Percentiles rank a stretch among this genome's conserved stretches.
Conservation (phyloP, 2,113 vertebrate genomes). For the Sander vitreus region DNA sequence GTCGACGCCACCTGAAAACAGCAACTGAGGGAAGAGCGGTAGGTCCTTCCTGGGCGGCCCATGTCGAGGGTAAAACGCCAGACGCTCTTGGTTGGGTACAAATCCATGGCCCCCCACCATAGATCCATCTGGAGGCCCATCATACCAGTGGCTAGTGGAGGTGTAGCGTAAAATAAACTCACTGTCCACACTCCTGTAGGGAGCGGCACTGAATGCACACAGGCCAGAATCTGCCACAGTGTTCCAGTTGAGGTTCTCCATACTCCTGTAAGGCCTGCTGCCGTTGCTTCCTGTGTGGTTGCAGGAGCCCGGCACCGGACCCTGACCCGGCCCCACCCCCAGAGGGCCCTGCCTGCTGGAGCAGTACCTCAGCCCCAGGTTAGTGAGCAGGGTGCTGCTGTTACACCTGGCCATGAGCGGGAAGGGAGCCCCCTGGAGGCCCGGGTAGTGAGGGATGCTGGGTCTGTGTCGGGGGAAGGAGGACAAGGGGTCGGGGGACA, state of each 20-base stretch:
- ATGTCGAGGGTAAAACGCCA: slow-evolving; percentile 77
- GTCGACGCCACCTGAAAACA: slow-evolving; percentile 82
- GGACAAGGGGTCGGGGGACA: slow-evolving; percentile 81
- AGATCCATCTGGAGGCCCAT: slow-evolving; percentile 77
- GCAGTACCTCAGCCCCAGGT: slow-evolving; percentile 87
- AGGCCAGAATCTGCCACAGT: slow-evolving; percentile 74
- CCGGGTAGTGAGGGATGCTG: slow-evolving; percentile 46
- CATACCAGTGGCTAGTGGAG: slow-evolving; percentile 84
- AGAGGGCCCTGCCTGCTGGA: slow-evolving; percentile 73
- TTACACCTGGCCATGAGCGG: slow-evolving; percentile 86
- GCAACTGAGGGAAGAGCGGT: slow-evolving; percentile 85
- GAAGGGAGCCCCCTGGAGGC: slow-evolving; percentile 81
- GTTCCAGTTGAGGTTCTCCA: slow-evolving; percentile 92
- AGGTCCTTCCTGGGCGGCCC: slow-evolving; percentile 78
- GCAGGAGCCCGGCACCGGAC: slow-evolving; percentile 36
- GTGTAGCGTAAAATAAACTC: slow-evolving; percentile 86
- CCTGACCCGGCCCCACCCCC: slow-evolving; percentile 61
- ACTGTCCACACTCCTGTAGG: slow-evolving; percentile 85
- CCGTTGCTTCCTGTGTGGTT: slow-evolving; percentile 34
- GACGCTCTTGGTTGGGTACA: slow-evolving; percentile 71
- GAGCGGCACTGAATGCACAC: slow-evolving; percentile 72
- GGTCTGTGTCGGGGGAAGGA: slow-evolving; percentile 83
- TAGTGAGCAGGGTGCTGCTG: slow-evolving; percentile 85
- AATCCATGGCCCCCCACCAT: slow-evolving; percentile 58
- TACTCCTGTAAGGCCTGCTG: slow-evolving; percentile 87